Evolutionary conservation across 2,113 vertebrate genomes (phyloP), one percentile per base, ranked within the genome.

Genomic region (Syngnathus typhle): DNA sequence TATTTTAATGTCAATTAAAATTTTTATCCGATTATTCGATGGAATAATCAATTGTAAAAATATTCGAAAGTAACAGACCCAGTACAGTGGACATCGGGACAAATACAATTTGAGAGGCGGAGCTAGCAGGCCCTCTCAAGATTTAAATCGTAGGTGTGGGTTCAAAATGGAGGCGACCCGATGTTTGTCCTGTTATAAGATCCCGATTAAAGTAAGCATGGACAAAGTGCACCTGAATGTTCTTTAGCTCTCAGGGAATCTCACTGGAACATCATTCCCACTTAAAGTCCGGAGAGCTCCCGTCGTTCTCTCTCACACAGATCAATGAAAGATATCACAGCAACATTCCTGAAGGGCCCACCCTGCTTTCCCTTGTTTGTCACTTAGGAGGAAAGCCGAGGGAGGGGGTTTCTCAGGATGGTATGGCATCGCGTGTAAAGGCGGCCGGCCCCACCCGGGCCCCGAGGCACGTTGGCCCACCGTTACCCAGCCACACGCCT

Each of bases 391-490:
- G 7, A 56, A 56, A 46, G 44, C 5, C 10, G 44, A 4, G 9
- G 1, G 13, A 13, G 60, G 81, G 74, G 76, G 76, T 59, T 78
- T 74, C 72, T 78, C 70, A 74, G 76, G 65, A 77, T 18, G 55
- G 80, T 63, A 70, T 76, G 77, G 73, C 80, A 71, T 92, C 79
- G 91, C 89, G 88, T 92, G 91, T 89, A 88, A 92, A 88, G 71
- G 67, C 51, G 69, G 27, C 44, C 77, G 27, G 84, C 84, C 84
- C 77, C 71, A 79, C 89, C 86, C 86, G 83, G 72, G 82, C 81
- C 76, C 77, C 80, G 85, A 84, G 79, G 78, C 85, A 76, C 73
- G 49, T 81, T 64, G 79, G 79, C 72, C 86, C 76, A 80, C 81
- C 66, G 81, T 76, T 85, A 78, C 79, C 75, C 83, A 90, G 87